Conservation (phyloP, 2,797 vertebrate species). For the Myotis findleyi region DNA sequence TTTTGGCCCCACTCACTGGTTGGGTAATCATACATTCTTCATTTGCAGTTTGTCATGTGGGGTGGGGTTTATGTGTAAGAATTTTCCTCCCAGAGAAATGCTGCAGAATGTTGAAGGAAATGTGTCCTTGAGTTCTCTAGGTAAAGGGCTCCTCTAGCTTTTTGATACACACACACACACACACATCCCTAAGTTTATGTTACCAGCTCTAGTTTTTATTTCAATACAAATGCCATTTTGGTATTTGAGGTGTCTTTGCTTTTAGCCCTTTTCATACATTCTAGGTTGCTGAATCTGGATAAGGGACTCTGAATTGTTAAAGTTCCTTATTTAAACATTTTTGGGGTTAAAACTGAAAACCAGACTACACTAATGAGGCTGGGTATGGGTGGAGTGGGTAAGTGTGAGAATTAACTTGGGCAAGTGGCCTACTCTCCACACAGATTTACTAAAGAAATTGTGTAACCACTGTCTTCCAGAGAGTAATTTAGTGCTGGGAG, state of each 20-base stretch:
- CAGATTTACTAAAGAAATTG: conserved; percentile 46
- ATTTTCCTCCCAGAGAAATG: conserved; percentile 38
- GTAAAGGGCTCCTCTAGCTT: not conserved
- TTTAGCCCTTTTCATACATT: not conserved
- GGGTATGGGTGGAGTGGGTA: not conserved
- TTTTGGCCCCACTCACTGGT: conserved; percentile 15
- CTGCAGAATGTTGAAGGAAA: conserved; percentile 28
- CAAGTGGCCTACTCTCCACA: conserved; percentile 29
- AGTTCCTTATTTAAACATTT: conserved; percentile 42
- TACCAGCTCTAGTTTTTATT: conserved; percentile 57
- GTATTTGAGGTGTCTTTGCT: not conserved
- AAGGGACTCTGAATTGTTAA: not conserved
- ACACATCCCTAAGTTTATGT: not conserved
- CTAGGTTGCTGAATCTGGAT: conserved; percentile 5
- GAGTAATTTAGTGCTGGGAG: conserved; percentile 8
- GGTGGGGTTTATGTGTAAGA: conserved; percentile 19
- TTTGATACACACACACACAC: not conserved
- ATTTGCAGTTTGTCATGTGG: conserved; percentile 48
- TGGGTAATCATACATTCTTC: conserved; percentile 58
- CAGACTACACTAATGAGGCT: conserved; percentile 40
- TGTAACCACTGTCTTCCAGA: conserved; percentile 41
- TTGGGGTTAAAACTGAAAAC: conserved; percentile 51
- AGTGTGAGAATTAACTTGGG: conserved; percentile 47
- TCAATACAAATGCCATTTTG: not conserved
- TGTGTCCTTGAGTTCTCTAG: conserved; percentile 22